Evolutionary conservation across 2,888 invertebrate genomes (phyloP).

Genomic region (Monopis laevigella): DNA sequence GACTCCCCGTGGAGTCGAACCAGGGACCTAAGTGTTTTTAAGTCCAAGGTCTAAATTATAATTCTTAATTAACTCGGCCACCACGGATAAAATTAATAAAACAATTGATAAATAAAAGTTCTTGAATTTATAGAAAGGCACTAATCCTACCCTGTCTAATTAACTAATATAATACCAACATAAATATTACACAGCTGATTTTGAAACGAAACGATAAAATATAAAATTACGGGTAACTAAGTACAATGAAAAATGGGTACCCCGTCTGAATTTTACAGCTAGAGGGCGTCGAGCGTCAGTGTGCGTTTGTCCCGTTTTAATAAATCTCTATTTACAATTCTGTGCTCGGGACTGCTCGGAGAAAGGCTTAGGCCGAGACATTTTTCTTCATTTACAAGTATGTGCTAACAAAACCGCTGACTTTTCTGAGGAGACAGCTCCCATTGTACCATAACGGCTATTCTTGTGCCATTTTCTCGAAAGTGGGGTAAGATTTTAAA

Average conservation of each 20-base stretch:
- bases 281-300: slow-evolving; percentile 35
- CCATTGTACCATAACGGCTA: slow-evolving; percentile 4
- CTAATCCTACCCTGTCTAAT: no score
- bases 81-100: no score
- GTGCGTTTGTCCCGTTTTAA: slow-evolving; percentile 54
- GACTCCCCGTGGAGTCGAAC: no score
- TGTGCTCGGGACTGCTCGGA: slow-evolving; percentile 34
- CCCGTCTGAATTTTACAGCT: slow-evolving; percentile 5
- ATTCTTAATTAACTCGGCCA: no score
- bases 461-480: slow-evolving; percentile 4
- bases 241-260: slow-evolving; percentile 8
- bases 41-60: no score
- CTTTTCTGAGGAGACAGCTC: slow-evolving; percentile 9
- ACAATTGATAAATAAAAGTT: no score
- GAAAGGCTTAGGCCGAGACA: slow-evolving; percentile 61
- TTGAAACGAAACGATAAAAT: slow-evolving; percentile 6
- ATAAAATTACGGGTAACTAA: slow-evolving; percentile 6
- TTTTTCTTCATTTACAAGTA: slow-evolving; percentile 55
- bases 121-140: no score
- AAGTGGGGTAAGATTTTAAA: not conserved
- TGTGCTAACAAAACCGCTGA: slow-evolving; percentile 12
- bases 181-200: no score
- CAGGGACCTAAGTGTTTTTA: no score
- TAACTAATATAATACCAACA: no score
- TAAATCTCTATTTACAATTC: slow-evolving; percentile 65